Base-by-base conservation (phyloP, 1,140 invertebrate species). In the Lutraria rhynchaena region DNA sequence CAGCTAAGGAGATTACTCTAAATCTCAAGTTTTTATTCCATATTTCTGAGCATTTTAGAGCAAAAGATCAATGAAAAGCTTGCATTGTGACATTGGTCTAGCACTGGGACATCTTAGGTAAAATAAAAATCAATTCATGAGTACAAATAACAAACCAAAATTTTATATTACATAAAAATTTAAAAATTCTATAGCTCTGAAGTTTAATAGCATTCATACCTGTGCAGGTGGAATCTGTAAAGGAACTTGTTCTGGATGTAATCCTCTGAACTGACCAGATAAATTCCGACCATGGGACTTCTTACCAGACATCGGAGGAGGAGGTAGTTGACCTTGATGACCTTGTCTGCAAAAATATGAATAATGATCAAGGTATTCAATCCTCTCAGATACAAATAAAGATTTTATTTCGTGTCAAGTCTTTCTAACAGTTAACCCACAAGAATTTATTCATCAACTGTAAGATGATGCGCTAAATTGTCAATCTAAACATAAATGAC, bases 211-310 rank as follows among this genome's bases (percentile, higher is more conserved):
- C n/a, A n/a, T n/a, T 41, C 5, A 7, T 41, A 41, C 22, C 22
- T 69, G 41, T 49, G 70, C 44, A 7, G 75, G n/a, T 51, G 58
- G 67, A 29, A 81, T 37, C 73, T 85, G 77, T 65, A 63, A 29
- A 73, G 63, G 41, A 53, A 24, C 24, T 24, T 67, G 73, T 22
- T 37, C 71, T 27, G 58, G 35, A 69, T 82, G 71, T 19, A 85
- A 24, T 15, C 86, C 86, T 44, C 90, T 73, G 75, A 89, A 89
- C 77, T 91, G 89, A 33, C 89, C 90, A 58, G 90, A 91, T 19
- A 87, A 81, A 58, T 85, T 87, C 11, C 90, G 89, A 29, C 71
- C 81, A 69, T 91, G 90, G n/a, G 86, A 86, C 76, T 91, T 91
- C 78, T 88, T 89, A 15, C 83, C 78, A 11, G 80, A 76, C 33